Evolutionary conservation across 2,797 vertebrate species (phyloP).

Genomic region (Eupleurogrammus muticus): DNA sequence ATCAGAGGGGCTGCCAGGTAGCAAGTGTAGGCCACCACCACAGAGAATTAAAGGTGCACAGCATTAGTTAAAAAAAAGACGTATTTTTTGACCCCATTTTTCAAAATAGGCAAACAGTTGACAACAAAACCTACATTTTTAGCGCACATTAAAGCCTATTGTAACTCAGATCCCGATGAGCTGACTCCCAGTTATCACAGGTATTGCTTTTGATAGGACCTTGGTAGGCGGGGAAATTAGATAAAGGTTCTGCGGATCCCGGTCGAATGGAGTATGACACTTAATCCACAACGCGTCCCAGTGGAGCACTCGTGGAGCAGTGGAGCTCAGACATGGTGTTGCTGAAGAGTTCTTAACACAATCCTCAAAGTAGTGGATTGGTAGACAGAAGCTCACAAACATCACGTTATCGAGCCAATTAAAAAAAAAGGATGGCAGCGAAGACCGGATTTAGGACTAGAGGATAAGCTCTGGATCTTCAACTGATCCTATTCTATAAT

Average conservation of each 20-base stretch:
- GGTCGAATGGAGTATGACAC: constrained; percentile 25
- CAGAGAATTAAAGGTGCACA: neutral
- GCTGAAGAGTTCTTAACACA: constrained; percentile 20
- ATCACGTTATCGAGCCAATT: constrained; percentile 42
- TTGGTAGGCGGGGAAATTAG: constrained; percentile 31
- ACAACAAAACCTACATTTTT: constrained; percentile 19
- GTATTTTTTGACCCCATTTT: constrained; percentile 1
- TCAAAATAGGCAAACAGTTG: constrained; percentile 10
- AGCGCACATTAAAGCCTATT: neutral
- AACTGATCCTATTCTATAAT: neutral
- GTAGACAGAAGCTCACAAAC: too few relatives aligned
- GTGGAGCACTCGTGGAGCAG: constrained; percentile 4
- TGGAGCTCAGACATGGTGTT: constrained; percentile 1
- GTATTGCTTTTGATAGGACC: constrained; percentile 41
- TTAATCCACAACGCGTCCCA: constrained; percentile 7
- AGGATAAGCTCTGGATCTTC: constrained; percentile 4
- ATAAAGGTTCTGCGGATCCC: constrained; percentile 24
- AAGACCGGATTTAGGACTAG: constrained; percentile 12
- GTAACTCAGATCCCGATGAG: constrained; percentile 39
- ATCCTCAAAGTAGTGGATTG: neutral
- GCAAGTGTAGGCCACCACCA: constrained; percentile 18
- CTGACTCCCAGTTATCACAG: constrained; percentile 36
- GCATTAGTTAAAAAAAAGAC: constrained; percentile 13
- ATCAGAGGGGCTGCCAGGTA: constrained; percentile 6
- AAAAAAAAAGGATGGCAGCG: constrained; percentile 25